phyloP scores from a whole-genome alignment of 2,888 invertebrate species.

The Hypselothyrea guttata region DNA sequence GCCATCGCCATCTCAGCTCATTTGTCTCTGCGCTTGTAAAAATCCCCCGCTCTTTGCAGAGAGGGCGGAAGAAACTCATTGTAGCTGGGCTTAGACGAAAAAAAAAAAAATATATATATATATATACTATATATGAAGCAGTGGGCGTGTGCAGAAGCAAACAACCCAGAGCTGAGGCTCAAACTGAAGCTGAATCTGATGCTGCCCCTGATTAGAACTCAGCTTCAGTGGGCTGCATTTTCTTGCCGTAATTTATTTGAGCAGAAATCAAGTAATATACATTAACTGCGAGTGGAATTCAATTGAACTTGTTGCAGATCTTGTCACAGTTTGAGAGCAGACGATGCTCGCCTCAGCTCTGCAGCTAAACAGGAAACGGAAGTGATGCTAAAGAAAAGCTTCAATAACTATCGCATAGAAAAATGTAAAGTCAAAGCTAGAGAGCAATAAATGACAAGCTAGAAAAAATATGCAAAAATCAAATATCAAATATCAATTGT shows the following conservation, averaged over 20 bases:
- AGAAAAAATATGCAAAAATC: neutral
- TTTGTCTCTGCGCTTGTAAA: conserved; percentile 75
- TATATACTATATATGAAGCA: conserved; percentile 37
- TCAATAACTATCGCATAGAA: no score
- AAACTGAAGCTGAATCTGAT: no score
- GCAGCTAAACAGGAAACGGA: conserved; percentile 21
- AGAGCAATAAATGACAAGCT: no score
- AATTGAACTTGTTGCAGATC: conserved; percentile 47
- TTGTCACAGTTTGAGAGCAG: conserved; percentile 34
- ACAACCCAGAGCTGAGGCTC: conserved; percentile 12
- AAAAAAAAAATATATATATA: neutral
- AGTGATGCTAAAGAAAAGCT: no score
- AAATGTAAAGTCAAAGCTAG: no score
- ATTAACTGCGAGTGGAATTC: conserved; percentile 27
- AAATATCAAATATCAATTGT: neutral
- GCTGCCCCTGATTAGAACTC: no score
- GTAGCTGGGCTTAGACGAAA: conserved; percentile 54
- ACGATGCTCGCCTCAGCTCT: neutral
- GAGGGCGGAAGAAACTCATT: conserved; percentile 33
- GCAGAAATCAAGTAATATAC: conserved; percentile 40
- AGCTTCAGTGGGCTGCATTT: conserved; percentile 34
- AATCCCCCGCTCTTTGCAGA: conserved; percentile 12
- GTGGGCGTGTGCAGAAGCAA: conserved; percentile 67
- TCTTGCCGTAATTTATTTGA: conserved; percentile 13
- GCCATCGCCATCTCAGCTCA: conserved; percentile 53